Evolutionary conservation across 2,888 invertebrate species (phyloP), one percentile per base, ranked within the genome.

Genomic region (Parnassius apollo): DNA sequence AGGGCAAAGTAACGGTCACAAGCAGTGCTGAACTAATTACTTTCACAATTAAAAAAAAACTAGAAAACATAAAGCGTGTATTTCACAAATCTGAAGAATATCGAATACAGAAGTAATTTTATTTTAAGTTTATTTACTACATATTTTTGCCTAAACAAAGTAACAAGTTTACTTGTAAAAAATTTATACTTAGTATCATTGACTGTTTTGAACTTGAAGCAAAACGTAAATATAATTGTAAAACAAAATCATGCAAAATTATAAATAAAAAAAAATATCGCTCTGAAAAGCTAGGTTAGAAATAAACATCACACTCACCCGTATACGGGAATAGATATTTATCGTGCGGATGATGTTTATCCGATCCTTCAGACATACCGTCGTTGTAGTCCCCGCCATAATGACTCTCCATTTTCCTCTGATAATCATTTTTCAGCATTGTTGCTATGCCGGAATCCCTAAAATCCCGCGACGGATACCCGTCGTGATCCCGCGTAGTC

Each of bases 241-340:
- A 13, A 42, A 22, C 9, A 55, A 53, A 57, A 52, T 9, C 42
- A 57, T 44, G 49, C 42, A 49, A 60, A 65, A 54, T 52, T 18
- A 18, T n/a, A 13, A 53, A 45, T 25, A 50, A 22, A 12, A 44
- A 60, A 42, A 48, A 2, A 18, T 45, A 35, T 35, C 35, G 35
- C 7, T 4, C 1, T 35, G 35, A 35, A 35, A 35, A 4, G 35
- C 7, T 35, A 35, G 35, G 35, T 35, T 35, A 7, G 4, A 7
- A 35, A 35, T 44, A 57, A 22, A 45, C 18, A 18, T 48, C 53
- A 61, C 11, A 78, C 83, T 85, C 81, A 92, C 95, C 95, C 71
- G 96, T 96, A 77, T 96, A 97, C 0, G 97, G 97, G 75, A 96
- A 97, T 66, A 95, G 91, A 83, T 97, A 97, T 92, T 96, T 96